These are phyloP conservation scores for Telmatochromis sp. DNA, from an alignment of 2,113 vertebrate species.

Conservation along the genomic window DNA sequence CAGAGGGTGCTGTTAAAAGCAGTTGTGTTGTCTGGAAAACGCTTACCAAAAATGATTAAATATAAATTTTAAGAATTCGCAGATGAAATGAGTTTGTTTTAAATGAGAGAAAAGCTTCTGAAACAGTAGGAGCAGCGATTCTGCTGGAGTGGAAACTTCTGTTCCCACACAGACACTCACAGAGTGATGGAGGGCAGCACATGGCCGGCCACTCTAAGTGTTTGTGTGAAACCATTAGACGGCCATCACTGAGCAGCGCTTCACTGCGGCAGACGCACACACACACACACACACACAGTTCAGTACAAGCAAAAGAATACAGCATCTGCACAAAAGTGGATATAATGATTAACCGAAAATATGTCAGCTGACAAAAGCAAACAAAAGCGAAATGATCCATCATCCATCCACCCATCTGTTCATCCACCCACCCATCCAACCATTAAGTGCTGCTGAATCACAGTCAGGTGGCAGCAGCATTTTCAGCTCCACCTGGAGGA, in stretches of 20 bases:
- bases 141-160: conserved; percentile 5
- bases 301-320: background rate
- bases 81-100: background rate
- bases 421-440: background rate
- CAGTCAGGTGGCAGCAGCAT: background rate
- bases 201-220: conserved; percentile 2
- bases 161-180: background rate
- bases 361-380: background rate
- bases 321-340: background rate
- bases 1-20: background rate
- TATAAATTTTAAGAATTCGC: accelerated
- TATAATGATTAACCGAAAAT: background rate
- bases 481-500: background rate
- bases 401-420: background rate
- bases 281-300: background rate
- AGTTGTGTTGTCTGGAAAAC: background rate
- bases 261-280: background rate
- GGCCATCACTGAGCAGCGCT: conserved; percentile 16
- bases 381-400: background rate
- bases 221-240: conserved; percentile 43
- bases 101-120: background rate
- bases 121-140: background rate
- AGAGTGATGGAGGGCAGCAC: background rate
- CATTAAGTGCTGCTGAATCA: background rate
- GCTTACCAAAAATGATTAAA: background rate